These are phyloP conservation scores for Amphiprion ocellaris DNA, from an alignment of 2,113 vertebrate species.

Conservation along the genomic window DNA sequence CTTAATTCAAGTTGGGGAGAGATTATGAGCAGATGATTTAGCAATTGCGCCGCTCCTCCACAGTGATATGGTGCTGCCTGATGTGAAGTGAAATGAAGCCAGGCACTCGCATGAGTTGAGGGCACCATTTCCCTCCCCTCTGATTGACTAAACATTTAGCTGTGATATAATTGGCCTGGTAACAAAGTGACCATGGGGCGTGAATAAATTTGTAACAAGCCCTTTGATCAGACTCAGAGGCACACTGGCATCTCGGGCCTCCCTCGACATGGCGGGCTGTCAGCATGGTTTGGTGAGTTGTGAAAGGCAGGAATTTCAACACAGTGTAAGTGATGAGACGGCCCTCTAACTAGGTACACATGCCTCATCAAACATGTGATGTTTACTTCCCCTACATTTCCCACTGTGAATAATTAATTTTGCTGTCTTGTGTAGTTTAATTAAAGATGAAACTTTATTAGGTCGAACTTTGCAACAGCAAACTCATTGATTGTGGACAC, in stretches of 20 bases:
- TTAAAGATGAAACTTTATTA: constrained; percentile 23
- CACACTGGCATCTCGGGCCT: constrained; percentile 43
- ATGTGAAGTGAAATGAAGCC: constrained; percentile 65
- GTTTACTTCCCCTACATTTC: not conserved
- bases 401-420: constrained; percentile 18
- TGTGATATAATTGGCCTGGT: constrained; percentile 73
- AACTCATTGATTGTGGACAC: not conserved
- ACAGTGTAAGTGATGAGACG: constrained; percentile 38
- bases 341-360: constrained; percentile 12
- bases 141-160: constrained; percentile 75
- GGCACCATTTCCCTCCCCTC: constrained; percentile 55
- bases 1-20: constrained; percentile 59
- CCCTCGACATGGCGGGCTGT: constrained; percentile 57
- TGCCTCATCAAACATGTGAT: constrained; percentile 11
- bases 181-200: constrained; percentile 74
- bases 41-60: constrained; percentile 46
- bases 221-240: constrained; percentile 68
- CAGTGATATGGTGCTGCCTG: constrained; percentile 45
- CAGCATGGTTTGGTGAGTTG: constrained; percentile 50
- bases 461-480: not conserved
- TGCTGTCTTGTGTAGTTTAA: not conserved
- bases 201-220: constrained; percentile 67
- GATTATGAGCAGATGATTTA: constrained; percentile 75
- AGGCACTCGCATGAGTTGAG: constrained; percentile 50
- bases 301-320: constrained; percentile 43